Base-by-base conservation (phyloP, 2,797 vertebrate species). In the Morelia viridis region DNA sequence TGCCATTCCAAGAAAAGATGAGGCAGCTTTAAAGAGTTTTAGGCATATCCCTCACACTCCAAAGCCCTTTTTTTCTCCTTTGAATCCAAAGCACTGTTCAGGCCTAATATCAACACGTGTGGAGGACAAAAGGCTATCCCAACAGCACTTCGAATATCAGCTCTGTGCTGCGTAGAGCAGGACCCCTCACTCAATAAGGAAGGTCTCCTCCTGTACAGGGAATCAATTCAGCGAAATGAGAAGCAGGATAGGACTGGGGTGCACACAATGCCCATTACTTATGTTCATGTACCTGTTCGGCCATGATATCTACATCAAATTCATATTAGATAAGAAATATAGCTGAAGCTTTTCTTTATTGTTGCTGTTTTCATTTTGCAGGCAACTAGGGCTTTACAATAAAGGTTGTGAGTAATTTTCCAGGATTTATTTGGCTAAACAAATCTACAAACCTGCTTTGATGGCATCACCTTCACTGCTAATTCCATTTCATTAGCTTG, bases 401-500 rank as follows among this genome's bases (percentile, higher is more conserved):
- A n/a, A 9, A 31, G 76, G 92, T 94, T 50, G 35, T 83, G n/a
- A 88, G 90, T 86, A 94, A 93, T 92, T 91, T 90, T 87, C 88
- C 91, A 87, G 90, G 28, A 83, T 88, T 64, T 65, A 60, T 95
- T 91, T 93, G 91, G 68, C 11, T 0, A 76, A 95, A 90, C 68
- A 94, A 46, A 89, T 35, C 76, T 84, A 85, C 50, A 80, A 71
- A 91, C 91, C 24, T 68, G 95, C 84, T 92, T 93, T 50, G 71
- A 88, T 91, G 90, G 90, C 17, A 50, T 28, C 95, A 96, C 89
- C 60, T 85, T 91, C 86, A 91, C 76, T 3, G 89, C 94, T 95
- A 95, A 94, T 85, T 90, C 93, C 80, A 93, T 94, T 94, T 95
- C 94, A 92, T 95, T 95, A 94, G 89, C 95, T 93, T 24, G 92